These are phyloP conservation scores for Siniperca undulata DNA, from an alignment of 2,797 vertebrate genomes.

Conservation along the genomic window DNA sequence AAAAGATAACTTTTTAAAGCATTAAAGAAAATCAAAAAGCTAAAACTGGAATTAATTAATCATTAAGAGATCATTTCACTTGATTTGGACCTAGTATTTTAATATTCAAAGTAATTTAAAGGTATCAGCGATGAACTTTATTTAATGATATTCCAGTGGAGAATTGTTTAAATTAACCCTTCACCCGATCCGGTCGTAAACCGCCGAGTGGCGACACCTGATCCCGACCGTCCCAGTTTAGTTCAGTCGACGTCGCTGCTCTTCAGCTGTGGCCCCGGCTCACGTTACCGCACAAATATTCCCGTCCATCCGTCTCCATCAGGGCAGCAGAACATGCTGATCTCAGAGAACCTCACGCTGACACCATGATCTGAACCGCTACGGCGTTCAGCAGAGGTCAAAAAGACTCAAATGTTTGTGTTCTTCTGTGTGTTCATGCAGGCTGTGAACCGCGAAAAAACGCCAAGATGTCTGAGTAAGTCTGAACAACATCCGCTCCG, in stretches of 20 bases:
- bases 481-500: conserved; percentile 25
- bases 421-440: conserved; percentile 51
- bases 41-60: neutral
- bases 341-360: conserved; percentile 42
- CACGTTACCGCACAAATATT: conserved; percentile 62
- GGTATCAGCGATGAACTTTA: neutral
- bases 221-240: conserved; percentile 71
- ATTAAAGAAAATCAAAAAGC: neutral
- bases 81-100: neutral
- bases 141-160: neutral
- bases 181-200: conserved; percentile 8
- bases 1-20: neutral
- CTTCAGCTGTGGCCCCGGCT: conserved; percentile 75
- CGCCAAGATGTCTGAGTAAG: conserved; percentile 85
- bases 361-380: neutral
- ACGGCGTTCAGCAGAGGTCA: conserved; percentile 1
- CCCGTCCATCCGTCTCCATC: conserved; percentile 31
- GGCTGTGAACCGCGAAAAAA: conserved; percentile 63
- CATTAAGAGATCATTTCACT: neutral
- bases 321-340: conserved; percentile 61
- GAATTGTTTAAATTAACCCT: conserved; percentile 12
- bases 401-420: neutral
- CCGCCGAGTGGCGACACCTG: conserved; percentile 17
- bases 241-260: conserved; percentile 63
- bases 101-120: neutral